Evolutionary conservation across 2,797 vertebrate genomes (phyloP).

Genomic region (Lepus oiostolus): DNA sequence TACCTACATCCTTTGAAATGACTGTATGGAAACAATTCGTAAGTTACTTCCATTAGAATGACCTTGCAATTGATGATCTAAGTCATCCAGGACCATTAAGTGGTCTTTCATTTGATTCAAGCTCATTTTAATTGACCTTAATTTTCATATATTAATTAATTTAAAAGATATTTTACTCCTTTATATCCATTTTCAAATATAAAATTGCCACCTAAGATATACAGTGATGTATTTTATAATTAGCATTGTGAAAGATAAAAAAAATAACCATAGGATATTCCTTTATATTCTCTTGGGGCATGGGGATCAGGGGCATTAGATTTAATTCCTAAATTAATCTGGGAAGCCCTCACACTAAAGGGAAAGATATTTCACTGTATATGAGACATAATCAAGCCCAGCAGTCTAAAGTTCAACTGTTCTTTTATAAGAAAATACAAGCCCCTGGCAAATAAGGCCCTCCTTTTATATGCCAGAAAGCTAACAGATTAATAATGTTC

Average conservation of each 20-base stretch:
- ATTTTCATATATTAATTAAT: conserved; percentile 14
- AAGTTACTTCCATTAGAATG: background rate
- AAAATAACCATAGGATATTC: background rate
- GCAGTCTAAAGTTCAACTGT: background rate
- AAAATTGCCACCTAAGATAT: conserved; percentile 29
- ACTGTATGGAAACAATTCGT: background rate
- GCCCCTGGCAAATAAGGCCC: background rate
- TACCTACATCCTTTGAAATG: background rate
- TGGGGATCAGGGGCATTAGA: background rate
- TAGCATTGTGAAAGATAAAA: background rate
- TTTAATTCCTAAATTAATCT: background rate
- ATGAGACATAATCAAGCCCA: background rate
- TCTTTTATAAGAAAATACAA: background rate
- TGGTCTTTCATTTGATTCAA: conserved; percentile 9
- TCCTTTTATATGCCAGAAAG: background rate
- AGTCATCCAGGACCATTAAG: background rate
- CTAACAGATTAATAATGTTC: background rate
- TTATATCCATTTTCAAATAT: conserved; percentile 39
- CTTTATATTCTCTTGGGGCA: background rate
- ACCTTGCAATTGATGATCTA: background rate
- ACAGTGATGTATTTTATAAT: background rate
- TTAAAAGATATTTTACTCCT: conserved; percentile 6
- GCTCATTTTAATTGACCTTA: conserved; percentile 45
- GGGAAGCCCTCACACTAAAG: background rate
- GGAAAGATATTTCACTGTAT: background rate